phyloP scores from a whole-genome alignment of 2,113 vertebrate species.

The Tauraco erythrolophus region DNA sequence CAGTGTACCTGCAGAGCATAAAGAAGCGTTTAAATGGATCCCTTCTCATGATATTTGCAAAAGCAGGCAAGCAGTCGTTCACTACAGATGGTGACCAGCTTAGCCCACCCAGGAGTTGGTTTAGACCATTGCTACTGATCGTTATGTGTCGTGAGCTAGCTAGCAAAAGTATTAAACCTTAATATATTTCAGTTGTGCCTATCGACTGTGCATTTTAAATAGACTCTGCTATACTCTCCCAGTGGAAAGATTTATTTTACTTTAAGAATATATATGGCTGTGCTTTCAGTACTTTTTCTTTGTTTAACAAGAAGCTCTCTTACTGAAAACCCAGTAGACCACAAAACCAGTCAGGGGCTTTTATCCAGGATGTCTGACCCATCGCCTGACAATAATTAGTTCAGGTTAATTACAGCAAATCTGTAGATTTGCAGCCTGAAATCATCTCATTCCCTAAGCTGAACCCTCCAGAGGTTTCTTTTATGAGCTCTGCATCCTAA shows the following conservation, averaged over 20 bases:
- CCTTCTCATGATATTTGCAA: neutral
- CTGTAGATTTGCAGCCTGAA: slow-evolving; percentile 77
- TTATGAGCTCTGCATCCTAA: slow-evolving; percentile 82
- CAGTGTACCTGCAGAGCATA: neutral
- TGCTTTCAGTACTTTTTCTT: slow-evolving; percentile 50
- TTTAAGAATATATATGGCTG: slow-evolving; percentile 22
- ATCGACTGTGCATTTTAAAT: slow-evolving; percentile 45
- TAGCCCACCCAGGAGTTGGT: neutral
- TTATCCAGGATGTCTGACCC: slow-evolving; percentile 75
- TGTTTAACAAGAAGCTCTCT: slow-evolving; percentile 42
- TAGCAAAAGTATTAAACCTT: slow-evolving; percentile 8
- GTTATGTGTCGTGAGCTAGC: neutral
- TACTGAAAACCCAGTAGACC: slow-evolving; percentile 49
- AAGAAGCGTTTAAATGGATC: neutral
- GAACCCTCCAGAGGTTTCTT: slow-evolving; percentile 78
- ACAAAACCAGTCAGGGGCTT: slow-evolving; percentile 63
- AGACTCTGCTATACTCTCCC: neutral
- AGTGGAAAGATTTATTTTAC: slow-evolving; percentile 33
- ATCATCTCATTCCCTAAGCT: slow-evolving; percentile 76
- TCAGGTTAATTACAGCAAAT: slow-evolving; percentile 88
- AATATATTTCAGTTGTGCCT: neutral
- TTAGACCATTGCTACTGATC: neutral
- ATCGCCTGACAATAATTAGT: slow-evolving; percentile 84
- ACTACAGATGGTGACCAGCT: neutral
- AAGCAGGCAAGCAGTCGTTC: neutral